These are phyloP conservation scores for Aurelia sp. DNA, from an alignment of 30 jellyfish, hydroid and myxozoan genomes.

Conservation along the genomic window DNA sequence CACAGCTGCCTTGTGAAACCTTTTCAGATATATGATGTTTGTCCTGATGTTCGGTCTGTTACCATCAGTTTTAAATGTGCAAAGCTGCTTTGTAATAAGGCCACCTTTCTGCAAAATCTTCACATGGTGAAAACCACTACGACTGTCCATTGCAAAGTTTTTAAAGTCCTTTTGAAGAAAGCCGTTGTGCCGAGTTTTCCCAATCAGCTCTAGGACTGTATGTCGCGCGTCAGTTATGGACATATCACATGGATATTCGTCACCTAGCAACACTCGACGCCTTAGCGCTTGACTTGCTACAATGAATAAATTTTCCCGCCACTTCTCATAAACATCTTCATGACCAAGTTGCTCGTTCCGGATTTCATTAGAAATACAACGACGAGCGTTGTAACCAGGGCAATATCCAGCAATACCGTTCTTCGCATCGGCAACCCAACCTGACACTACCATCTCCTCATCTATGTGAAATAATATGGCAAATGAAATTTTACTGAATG, in stretches of 20 bases:
- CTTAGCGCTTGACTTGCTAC: constrained; percentile 77
- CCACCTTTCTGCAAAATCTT: constrained; percentile 55
- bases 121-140: constrained; percentile 82
- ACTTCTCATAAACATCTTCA: constrained; percentile 30
- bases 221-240: constrained; percentile 52
- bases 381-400: constrained; percentile 22
- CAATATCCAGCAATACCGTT: constrained; percentile 36
- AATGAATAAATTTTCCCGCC: constrained; percentile 65
- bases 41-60: constrained; percentile 11
- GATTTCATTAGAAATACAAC: constrained; percentile 9
- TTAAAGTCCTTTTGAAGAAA: constrained; percentile 80
- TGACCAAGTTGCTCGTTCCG: neutral
- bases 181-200: constrained; percentile 76
- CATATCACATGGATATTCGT: constrained; percentile 45
- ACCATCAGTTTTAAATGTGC: neutral
- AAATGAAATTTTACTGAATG: no score
- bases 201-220: constrained; percentile 76
- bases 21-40: constrained; percentile 32
- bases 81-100: constrained; percentile 76
- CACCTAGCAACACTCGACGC: constrained; percentile 63
- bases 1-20: constrained; percentile 28
- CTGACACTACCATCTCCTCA: neutral
- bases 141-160: constrained; percentile 75
- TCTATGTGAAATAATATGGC: no score
- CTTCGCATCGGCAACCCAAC: constrained; percentile 49